Conservation (phyloP, 2,888 invertebrate species). For the Cheilosia vernalis region DNA sequence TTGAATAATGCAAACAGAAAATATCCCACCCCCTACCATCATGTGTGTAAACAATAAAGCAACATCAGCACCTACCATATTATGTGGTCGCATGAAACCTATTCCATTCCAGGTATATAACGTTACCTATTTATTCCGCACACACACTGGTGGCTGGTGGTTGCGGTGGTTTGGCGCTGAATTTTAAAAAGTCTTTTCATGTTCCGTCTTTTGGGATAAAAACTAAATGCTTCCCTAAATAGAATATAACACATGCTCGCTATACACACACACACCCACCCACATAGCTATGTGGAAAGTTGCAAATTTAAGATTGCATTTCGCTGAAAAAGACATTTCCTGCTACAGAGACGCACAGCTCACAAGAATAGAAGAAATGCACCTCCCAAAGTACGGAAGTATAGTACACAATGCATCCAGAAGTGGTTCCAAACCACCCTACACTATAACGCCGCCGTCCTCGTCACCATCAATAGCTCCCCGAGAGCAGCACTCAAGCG, state of each 20-base stretch:
- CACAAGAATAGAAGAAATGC: conserved; percentile 5
- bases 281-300: not conserved
- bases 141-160: not conserved
- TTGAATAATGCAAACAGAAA: conserved; percentile 19
- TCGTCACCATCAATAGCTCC: conserved; percentile 37
- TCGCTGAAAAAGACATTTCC: conserved; percentile 37
- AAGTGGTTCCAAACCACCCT: conserved; percentile 28
- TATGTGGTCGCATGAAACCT: not conserved
- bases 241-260: conserved; percentile 1
- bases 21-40: not conserved
- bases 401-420: conserved; percentile 39
- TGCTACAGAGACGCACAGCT: conserved; percentile 29
- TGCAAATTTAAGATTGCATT: conserved; percentile 35
- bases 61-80: not conserved
- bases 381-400: conserved; percentile 20
- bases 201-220: conserved; percentile 19
- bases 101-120: not conserved
- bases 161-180: not conserved
- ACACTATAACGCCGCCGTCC: conserved; percentile 32
- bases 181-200: conserved; percentile 57
- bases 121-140: conserved; percentile 16
- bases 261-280: not conserved
- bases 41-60: conserved; percentile 14
- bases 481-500: conserved; percentile 61
- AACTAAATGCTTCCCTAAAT: conserved; percentile 21